phyloP scores from a whole-genome alignment of 2,888 invertebrate species.

The Sminthurinus aureus region DNA sequence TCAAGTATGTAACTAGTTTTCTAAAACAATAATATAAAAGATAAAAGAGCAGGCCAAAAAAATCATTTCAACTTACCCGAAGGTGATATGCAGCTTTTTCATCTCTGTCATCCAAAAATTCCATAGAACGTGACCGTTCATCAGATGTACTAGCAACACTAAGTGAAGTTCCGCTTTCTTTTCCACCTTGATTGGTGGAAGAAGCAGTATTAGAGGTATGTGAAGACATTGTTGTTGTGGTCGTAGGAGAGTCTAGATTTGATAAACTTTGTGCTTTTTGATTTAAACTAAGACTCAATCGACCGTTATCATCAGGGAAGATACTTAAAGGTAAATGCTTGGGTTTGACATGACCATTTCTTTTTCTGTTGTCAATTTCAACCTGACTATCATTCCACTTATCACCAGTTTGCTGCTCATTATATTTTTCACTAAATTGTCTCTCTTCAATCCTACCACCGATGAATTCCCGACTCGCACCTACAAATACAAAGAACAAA shows the following conservation, averaged over 20 bases:
- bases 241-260: slow-evolving; percentile 43
- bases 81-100: slow-evolving; percentile 55
- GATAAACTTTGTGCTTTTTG: slow-evolving; percentile 48
- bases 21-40: background rate
- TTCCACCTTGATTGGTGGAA: background rate
- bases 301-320: slow-evolving; percentile 27
- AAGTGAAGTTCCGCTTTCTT: slow-evolving; percentile 47
- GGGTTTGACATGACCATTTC: slow-evolving; percentile 15
- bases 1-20: too few relatives aligned
- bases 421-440: slow-evolving; percentile 17
- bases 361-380: slow-evolving; percentile 9
- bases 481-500: slow-evolving; percentile 13
- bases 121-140: slow-evolving; percentile 81
- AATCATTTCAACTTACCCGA: slow-evolving; percentile 45
- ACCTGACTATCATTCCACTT: slow-evolving; percentile 21
- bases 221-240: background rate
- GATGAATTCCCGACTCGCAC: slow-evolving; percentile 37
- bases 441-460: slow-evolving; percentile 18
- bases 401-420: slow-evolving; percentile 15
- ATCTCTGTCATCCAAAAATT: slow-evolving; percentile 92
- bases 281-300: slow-evolving; percentile 32
- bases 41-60: background rate
- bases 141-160: slow-evolving; percentile 43
- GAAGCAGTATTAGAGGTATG: slow-evolving; percentile 7
- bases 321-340: slow-evolving; percentile 40